Evolutionary conservation across 2,888 invertebrate species (phyloP).

Genomic region (Stenolophus ochropezus): DNA sequence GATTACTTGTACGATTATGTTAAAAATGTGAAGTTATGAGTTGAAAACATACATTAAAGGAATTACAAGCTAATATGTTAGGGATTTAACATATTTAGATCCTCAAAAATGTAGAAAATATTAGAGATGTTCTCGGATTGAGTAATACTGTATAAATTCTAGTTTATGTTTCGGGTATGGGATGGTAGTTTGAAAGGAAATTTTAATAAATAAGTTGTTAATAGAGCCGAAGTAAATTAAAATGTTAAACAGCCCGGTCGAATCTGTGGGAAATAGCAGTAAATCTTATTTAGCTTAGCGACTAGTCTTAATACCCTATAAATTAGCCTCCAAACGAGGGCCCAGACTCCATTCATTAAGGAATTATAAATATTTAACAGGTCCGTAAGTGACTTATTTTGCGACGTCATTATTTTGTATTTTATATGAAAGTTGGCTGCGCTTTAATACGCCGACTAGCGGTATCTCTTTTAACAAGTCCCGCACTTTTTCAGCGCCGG

Average conservation of each 20-base stretch:
- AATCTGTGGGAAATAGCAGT: conserved; percentile 38
- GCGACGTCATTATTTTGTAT: conserved; percentile 66
- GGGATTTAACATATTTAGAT: background rate
- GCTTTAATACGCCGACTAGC: conserved; percentile 39
- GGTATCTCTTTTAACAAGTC: conserved; percentile 33
- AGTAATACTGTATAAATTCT: conserved; percentile 37
- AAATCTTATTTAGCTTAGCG: conserved; percentile 52
- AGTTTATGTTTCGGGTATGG: conserved; percentile 35
- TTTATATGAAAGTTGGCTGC: conserved; percentile 57
- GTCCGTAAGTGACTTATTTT: conserved; percentile 63
- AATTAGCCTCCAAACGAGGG: conserved; percentile 52
- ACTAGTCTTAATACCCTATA: conserved; percentile 52
- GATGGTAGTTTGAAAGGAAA: conserved; percentile 3
- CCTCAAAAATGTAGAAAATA: background rate
- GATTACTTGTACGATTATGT: too few relatives aligned
- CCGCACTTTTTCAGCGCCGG: conserved; percentile 14
- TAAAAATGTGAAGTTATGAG: too few relatives aligned
- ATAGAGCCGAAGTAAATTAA: conserved; percentile 63
- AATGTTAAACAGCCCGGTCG: conserved; percentile 60
- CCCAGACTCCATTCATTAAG: conserved; percentile 51
- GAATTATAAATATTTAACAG: conserved; percentile 60
- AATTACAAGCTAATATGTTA: too few relatives aligned
- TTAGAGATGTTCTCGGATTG: background rate
- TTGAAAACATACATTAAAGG: too few relatives aligned
- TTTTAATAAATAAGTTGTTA: conserved; percentile 48